Evolutionary conservation across 2,888 invertebrate species (phyloP).

Genomic region (Seladonia tumulorum): DNA sequence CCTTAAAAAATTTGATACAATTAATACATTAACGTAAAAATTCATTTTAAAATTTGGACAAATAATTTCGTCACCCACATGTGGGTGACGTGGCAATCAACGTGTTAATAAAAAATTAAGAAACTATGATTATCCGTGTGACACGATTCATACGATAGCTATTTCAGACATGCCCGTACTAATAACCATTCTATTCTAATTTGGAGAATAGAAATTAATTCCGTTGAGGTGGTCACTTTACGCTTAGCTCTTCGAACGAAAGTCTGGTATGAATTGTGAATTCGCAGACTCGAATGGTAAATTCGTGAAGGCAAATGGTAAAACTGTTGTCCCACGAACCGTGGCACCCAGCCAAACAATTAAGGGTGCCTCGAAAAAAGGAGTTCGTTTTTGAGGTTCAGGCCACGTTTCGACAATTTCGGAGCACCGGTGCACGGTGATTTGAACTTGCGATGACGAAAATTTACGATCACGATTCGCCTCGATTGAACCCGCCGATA

Average conservation of each 20-base stretch:
- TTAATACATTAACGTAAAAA: no score
- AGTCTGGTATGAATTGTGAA: not conserved
- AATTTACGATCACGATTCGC: slow-evolving; percentile 25
- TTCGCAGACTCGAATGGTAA: not conserved
- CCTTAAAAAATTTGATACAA: no score
- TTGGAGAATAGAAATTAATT: not conserved
- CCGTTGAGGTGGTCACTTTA: not conserved
- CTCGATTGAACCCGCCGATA: slow-evolving; percentile 35
- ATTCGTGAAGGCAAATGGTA: not conserved
- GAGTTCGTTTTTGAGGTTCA: not conserved
- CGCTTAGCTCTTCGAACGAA: not conserved
- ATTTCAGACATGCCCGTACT: no score
- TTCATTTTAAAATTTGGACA: no score
- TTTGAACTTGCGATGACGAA: slow-evolving; percentile 35
- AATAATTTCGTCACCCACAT: no score
- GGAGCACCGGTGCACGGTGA: slow-evolving; percentile 4
- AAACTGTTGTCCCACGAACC: not conserved
- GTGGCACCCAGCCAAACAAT: not conserved
- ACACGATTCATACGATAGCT: no score
- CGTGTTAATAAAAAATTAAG: no score
- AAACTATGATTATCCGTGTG: no score
- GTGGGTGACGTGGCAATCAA: no score
- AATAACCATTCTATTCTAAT: not conserved
- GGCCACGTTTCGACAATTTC: not conserved
- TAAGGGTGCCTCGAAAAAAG: not conserved